Conservation (phyloP, 2,113 vertebrate species). For the Corythaixoides concolor region DNA sequence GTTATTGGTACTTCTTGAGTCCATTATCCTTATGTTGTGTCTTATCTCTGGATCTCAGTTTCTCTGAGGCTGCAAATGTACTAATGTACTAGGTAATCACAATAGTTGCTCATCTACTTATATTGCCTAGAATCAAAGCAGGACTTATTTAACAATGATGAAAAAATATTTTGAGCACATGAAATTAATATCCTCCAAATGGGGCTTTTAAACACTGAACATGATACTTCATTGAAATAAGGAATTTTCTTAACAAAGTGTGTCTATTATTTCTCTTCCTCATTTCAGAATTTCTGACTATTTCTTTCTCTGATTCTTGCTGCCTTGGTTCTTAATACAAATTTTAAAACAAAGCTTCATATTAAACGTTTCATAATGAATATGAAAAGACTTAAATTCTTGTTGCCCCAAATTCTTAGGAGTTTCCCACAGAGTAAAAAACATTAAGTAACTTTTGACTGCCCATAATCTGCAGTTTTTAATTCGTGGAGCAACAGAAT, state of each 20-base stretch:
- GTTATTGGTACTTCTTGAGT: not conserved
- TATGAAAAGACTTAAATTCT: not conserved
- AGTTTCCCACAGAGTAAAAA: not conserved
- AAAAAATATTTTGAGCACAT: not conserved
- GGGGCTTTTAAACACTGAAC: not conserved
- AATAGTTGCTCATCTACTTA: not conserved
- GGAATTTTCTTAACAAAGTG: not conserved
- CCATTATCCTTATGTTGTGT: not conserved
- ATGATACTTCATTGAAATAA: not conserved
- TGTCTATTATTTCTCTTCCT: not conserved
- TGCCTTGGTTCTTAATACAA: not conserved
- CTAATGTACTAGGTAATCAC: not conserved
- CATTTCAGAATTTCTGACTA: not conserved
- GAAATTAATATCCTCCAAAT: not conserved
- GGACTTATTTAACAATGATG: not conserved
- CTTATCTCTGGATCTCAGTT: not conserved
- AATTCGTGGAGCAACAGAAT: not conserved
- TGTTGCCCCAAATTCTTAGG: not conserved
- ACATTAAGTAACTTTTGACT: not conserved
- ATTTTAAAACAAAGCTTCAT: not conserved
- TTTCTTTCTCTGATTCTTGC: not conserved
- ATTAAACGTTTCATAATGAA: not conserved
- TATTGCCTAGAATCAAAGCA: not conserved
- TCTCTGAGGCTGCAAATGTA: not conserved
- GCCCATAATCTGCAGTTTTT: not conserved